phyloP scores from a whole-genome alignment of 2,888 invertebrate species.

The Ferdinandea cuprea region DNA sequence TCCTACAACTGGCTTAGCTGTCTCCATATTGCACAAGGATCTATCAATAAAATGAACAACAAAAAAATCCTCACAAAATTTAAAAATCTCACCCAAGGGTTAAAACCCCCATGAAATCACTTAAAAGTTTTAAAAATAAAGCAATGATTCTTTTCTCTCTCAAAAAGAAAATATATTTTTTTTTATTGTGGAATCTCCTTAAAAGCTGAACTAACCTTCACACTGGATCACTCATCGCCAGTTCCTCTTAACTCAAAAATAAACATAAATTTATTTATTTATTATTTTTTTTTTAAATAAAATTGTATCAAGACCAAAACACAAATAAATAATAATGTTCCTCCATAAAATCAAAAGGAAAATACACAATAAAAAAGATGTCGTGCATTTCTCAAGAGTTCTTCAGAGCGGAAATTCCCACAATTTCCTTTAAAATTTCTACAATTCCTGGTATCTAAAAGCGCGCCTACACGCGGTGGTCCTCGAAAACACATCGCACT shows the following conservation, averaged over 20 bases:
- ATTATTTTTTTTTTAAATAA: not conserved
- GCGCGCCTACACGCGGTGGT: constrained; percentile 41
- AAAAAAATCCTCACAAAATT: too few species aligned
- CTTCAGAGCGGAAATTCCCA: constrained; percentile 57
- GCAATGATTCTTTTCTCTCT: not conserved
- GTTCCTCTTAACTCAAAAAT: not conserved
- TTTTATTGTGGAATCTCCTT: not conserved
- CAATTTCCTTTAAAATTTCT: constrained; percentile 16
- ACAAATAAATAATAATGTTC: constrained; percentile 11
- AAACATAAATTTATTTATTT: not conserved
- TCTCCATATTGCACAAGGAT: too few species aligned
- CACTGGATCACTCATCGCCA: constrained; percentile 2
- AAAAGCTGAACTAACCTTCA: not conserved
- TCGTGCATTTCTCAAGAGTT: constrained; percentile 53
- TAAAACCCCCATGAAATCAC: too few species aligned
- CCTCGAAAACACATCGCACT: constrained; percentile 35
- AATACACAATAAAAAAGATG: constrained; percentile 17
- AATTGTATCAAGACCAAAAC: constrained; percentile 3
- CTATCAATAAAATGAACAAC: too few species aligned
- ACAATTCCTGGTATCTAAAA: constrained; percentile 2
- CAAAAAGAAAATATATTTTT: not conserved
- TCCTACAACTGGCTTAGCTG: too few species aligned
- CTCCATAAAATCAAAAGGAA: constrained; percentile 1
- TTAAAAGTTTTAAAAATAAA: too few species aligned
- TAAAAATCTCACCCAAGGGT: too few species aligned